These are phyloP conservation scores for Phylloscopus whistleri DNA, from an alignment of 2,113 vertebrate species.

Conservation along the genomic window DNA sequence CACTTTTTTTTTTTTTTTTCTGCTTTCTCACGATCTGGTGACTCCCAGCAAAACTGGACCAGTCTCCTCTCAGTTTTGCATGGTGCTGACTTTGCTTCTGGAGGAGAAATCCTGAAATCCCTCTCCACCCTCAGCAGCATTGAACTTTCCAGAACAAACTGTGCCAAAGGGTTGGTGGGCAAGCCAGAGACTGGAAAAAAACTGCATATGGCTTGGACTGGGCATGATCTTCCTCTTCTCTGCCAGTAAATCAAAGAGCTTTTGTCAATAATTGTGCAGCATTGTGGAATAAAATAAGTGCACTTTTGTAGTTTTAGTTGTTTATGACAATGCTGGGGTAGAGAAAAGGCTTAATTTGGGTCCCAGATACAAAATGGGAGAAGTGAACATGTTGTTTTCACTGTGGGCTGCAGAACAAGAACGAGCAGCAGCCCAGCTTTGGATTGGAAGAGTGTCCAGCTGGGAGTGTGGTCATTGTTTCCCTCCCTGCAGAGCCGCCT, in stretches of 20 bases:
- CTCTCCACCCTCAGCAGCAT: background rate
- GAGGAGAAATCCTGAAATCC: background rate
- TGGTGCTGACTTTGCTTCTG: background rate
- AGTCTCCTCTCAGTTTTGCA: background rate
- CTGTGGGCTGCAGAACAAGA: background rate
- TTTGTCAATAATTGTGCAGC: constrained; percentile 7
- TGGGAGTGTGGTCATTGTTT: background rate
- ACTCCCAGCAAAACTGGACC: background rate
- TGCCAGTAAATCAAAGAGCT: constrained; percentile 39
- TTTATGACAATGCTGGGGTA: background rate
- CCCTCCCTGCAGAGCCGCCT: background rate
- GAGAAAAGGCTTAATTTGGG: constrained; percentile 8
- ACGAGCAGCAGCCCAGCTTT: background rate
- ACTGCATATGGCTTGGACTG: background rate
- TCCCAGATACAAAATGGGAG: background rate
- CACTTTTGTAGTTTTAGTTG: background rate
- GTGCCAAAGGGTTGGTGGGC: background rate
- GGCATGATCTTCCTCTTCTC: background rate
- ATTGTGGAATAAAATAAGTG: background rate
- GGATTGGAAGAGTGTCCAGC: background rate
- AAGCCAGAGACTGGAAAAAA: background rate
- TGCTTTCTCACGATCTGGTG: background rate
- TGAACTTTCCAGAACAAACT: background rate
- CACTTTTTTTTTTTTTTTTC: background rate
- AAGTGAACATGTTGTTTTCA: background rate